Conservation (phyloP, 2,113 vertebrate species). For the Phylloscopus trochiloides region DNA sequence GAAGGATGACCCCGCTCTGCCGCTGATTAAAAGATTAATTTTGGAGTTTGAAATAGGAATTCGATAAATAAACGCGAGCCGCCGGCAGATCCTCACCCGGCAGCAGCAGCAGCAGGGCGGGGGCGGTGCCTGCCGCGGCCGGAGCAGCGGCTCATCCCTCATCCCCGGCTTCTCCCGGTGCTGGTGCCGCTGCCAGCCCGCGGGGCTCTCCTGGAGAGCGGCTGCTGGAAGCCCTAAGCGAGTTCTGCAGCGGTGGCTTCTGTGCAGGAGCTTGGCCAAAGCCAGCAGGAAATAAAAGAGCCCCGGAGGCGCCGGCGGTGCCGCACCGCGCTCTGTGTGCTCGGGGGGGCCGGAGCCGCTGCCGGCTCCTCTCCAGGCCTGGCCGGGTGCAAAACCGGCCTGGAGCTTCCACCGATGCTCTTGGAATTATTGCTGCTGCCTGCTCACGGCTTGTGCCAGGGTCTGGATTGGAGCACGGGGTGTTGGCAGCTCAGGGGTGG, state of each 20-base stretch:
- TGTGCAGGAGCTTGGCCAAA: background rate
- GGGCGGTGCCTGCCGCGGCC: rapidly evolving
- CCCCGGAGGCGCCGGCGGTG: rapidly evolving
- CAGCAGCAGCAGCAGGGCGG: rapidly evolving
- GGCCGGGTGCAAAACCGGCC: rapidly evolving
- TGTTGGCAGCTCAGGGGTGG: rapidly evolving
- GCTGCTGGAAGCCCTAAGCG: background rate
- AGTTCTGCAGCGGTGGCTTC: background rate
- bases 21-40: constrained; percentile 64
- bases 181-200: rapidly evolving
- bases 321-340: rapidly evolving
- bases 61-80: background rate
- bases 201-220: rapidly evolving
- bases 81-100: background rate
- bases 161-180: rapidly evolving
- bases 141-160: background rate
- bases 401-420: rapidly evolving
- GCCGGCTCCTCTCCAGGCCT: background rate
- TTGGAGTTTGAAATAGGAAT: constrained; percentile 25
- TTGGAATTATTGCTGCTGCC: background rate
- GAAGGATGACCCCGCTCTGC: background rate
- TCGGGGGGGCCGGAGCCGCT: rapidly evolving
- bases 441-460: background rate
- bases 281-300: background rate
- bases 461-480: rapidly evolving